Evolutionary conservation across 2,113 vertebrate genomes (phyloP).

Genomic region (Cyprinus carpio): DNA sequence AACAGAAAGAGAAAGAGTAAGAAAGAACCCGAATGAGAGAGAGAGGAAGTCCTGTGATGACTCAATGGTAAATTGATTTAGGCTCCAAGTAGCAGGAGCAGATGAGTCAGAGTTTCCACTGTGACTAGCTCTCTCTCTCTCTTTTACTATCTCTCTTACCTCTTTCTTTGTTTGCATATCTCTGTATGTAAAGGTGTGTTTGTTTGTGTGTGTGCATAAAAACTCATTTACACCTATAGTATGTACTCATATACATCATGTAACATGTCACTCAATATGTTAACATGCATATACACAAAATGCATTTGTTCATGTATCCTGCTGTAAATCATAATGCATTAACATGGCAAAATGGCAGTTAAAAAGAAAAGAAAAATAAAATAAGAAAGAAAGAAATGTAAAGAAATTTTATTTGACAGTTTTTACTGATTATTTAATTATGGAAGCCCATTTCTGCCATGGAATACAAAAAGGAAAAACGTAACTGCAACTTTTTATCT

Average conservation of each 20-base stretch:
- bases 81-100: slow-evolving; percentile 64
- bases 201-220: slow-evolving; percentile 44
- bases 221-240: neutral
- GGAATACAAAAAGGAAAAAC: too few species aligned
- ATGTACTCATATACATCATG: too few species aligned
- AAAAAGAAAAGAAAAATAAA: too few species aligned
- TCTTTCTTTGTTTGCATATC: slow-evolving; percentile 29
- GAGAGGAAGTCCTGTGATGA: slow-evolving; percentile 63
- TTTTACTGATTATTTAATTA: neutral
- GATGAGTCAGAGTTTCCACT: slow-evolving; percentile 73
- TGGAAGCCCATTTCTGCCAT: too few species aligned
- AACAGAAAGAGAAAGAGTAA: slow-evolving; percentile 49
- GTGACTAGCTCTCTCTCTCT: slow-evolving; percentile 70
- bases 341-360: neutral
- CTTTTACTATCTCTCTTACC: slow-evolving; percentile 60
- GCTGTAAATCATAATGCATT: neutral
- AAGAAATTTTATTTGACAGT: neutral
- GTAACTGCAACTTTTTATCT: too few species aligned
- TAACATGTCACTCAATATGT: neutral
- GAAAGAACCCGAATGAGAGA: slow-evolving; percentile 32
- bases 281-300: neutral
- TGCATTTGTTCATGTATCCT: neutral
- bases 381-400: too few species aligned
- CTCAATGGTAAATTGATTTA: slow-evolving; percentile 73
- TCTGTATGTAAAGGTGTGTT: neutral